Base-by-base conservation (phyloP, 2,888 invertebrate species). In the Anthrax anthrax region DNA sequence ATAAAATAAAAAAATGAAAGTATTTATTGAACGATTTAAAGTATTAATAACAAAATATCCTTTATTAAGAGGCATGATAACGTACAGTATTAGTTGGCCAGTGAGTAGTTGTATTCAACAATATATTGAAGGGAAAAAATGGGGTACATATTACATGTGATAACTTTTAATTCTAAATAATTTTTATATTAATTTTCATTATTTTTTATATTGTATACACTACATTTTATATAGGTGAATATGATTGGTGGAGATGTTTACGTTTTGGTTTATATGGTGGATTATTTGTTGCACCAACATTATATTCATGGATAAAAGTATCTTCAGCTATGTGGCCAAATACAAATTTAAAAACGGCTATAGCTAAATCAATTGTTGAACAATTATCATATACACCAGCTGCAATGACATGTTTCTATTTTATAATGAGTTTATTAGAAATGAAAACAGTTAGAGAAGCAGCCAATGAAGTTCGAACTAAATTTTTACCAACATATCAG, bases 221-320 rank as follows among this genome's bases (percentile, higher is more conserved):
- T 6, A 23, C 4, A 23, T 6, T 6, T 6, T 6, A 29, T 12
- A 12, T 42, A 73, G 76, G 70, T 38, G 70, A 67, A 51, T 80
- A 76, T 60, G 81, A 82, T 58, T 81, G 79, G 78, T 72, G 69
- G 65, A 76, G 83, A 60, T 77, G 79, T 52, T 65, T 78, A 36
- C 73, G 86, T 50, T 89, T 81, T 67, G 79, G 84, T 57, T 58
- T 86, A 43, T 87, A 83, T 64, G 88, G 87, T n/a, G 78, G 82
- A 10, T 74, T 82, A 42, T 85, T 82, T 64, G 84, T 84, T 18
- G 88, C 87, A 1, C 88, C 88, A 14, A 84, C 84, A 6, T 66
- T 88, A 1, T 87, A 84, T 58, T 75, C 76, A 47, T 88, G 88
- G 88, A 70, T 90, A 41, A 80, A 78, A 60, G 64, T 85, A 43